Evolutionary conservation across 2,113 vertebrate genomes (phyloP).

Genomic region (Calyptomena viridis): DNA sequence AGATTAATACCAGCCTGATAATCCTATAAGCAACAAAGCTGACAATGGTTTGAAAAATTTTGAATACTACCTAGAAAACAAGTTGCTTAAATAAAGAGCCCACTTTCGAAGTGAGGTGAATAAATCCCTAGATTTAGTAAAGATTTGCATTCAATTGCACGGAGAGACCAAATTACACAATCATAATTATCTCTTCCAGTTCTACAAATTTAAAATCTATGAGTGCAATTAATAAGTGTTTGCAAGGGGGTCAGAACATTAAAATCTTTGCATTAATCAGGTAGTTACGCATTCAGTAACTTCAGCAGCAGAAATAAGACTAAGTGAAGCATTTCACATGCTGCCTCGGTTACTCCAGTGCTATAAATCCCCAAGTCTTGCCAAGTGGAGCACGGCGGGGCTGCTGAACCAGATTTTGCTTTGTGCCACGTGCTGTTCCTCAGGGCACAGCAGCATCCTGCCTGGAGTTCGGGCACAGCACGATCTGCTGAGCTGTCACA

Average conservation of each 20-base stretch:
- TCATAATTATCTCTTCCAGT: not conserved
- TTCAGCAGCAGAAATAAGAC: not conserved
- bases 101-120: not conserved
- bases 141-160: not conserved
- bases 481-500: not conserved
- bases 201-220: not conserved
- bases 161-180: not conserved
- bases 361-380: not conserved
- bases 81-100: not conserved
- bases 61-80: not conserved
- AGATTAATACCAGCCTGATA: not conserved
- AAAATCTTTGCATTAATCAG: constrained; percentile 29
- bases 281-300: not conserved
- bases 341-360: not conserved
- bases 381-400: fast-evolving
- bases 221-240: constrained; percentile 9
- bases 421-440: not conserved
- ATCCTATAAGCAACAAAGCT: not conserved
- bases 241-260: constrained; percentile 6
- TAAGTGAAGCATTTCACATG: not conserved
- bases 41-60: not conserved
- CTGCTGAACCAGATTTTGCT: not conserved
- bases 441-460: not conserved
- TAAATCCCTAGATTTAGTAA: not conserved
- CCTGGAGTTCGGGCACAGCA: not conserved